These are phyloP conservation scores for Sphenodon punctatus DNA, from an alignment of 2,797 vertebrate genomes.

Conservation along the genomic window DNA sequence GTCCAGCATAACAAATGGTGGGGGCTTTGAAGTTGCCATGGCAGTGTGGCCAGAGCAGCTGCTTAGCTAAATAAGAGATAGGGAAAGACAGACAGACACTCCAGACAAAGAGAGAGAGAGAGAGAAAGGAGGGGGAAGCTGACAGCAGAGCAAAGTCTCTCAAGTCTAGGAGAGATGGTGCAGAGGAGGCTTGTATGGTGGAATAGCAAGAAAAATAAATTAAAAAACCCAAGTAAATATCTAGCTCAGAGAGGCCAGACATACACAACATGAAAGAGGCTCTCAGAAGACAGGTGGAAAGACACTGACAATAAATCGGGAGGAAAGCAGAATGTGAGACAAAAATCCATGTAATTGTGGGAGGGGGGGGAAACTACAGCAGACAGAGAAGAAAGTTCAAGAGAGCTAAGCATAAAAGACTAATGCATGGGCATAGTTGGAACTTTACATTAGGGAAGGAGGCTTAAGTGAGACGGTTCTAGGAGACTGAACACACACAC, in stretches of 20 bases:
- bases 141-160: slow-evolving; percentile 4
- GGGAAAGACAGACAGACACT: too few relatives aligned
- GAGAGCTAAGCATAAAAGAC: slow-evolving; percentile 22
- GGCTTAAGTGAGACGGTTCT: too few relatives aligned
- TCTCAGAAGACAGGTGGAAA: slow-evolving; percentile 24
- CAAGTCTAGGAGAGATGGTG: slow-evolving; percentile 32
- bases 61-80: too few relatives aligned
- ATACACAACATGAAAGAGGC: slow-evolving; percentile 46
- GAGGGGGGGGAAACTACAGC: slow-evolving; percentile 10
- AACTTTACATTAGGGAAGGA: too few relatives aligned
- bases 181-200: not conserved
- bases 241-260: slow-evolving; percentile 45
- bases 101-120: too few relatives aligned
- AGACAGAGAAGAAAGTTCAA: slow-evolving; percentile 17
- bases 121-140: not conserved
- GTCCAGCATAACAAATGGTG: too few relatives aligned
- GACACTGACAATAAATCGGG: not conserved
- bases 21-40: too few relatives aligned
- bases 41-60: too few relatives aligned
- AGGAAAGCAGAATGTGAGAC: slow-evolving; percentile 3
- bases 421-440: too few relatives aligned
- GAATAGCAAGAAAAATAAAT: slow-evolving; percentile 56
- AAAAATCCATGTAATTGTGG: slow-evolving; percentile 45
- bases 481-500: too few relatives aligned
- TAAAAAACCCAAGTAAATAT: slow-evolving; percentile 70